Evolutionary conservation across 2,888 invertebrate genomes (phyloP), one percentile per base, ranked within the genome.

Genomic region (Cryptus armator): DNA sequence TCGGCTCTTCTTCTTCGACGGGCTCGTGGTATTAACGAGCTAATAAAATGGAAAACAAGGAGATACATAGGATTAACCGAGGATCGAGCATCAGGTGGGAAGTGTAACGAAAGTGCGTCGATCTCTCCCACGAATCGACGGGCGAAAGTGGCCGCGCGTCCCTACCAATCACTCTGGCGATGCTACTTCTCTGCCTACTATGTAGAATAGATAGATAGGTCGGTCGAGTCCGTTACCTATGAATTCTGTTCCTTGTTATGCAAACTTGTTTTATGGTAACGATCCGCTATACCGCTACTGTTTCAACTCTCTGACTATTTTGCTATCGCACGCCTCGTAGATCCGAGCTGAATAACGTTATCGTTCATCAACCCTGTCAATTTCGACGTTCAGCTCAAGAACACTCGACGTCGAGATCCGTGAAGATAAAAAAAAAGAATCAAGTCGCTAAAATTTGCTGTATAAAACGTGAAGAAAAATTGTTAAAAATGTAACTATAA

Each of bases 31-130:
- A 75, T 68, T 75, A 62, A 56, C 67, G 67, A 59, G 74, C 48
- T 32, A 68, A 66, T 32, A 71, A 67, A 71, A 71, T 70, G 64
- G 59, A 44, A 67, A 74, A 53, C 66, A 53, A 56, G 37, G 48
- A 19, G 71, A 67, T 67, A 70, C 43, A 5, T 9, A 43, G 67
- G 51, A 62, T 62, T 19, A 68, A 79, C 29, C 62, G 46, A n/a
- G 12, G 62, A n/a, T 48, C 67, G 43, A 74, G 48, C 67, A 78
- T 77, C 78, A 75, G 51, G 70, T 83, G 83, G 75, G 70, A 83
- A 79, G 79, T 79, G 79, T 83, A 79, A 83, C 75, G 81, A 83
- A 79, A 75, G 68, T 78, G 64, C 74, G 79, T 74, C 62, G 74
- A 74, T 83, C 74, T 83, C 78, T 79, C 79, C 46, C 75, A 44